Evolutionary conservation across 2,113 vertebrate genomes (phyloP), one percentile per base, ranked within the genome.

Genomic region (Ranitomeya imitator): DNA sequence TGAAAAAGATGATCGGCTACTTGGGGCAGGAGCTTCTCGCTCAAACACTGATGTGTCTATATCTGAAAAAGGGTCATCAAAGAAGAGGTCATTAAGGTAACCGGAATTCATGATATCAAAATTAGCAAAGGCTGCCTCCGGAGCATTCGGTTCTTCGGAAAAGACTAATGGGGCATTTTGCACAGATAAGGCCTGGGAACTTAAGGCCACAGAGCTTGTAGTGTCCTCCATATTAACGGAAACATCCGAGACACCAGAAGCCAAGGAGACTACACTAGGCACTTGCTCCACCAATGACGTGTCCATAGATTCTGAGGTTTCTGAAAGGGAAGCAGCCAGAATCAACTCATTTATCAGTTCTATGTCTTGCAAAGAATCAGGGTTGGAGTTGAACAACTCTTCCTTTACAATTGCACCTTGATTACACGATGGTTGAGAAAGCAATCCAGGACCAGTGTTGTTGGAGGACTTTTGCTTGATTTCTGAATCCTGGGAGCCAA

Each of bases 61-160:
- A 90, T 97, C 96, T 84, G 95, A 90, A 55, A 97, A 96, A 83
- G 96, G 92, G 79, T 96, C 95, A 79, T 96, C 95, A 31, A 95
- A 90, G 8, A 92, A 91, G 6, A 95, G 85, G 26, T 95, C 94
- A 0, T 92, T 91, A 21, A 95, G 90, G 89, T 94, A 95, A 63
- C 91, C 91, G 81, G 93, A 92, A 23, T 91, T 92, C 90, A 93
- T 91, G 15, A 88, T 91, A 81, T 95, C 95, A 31, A 94, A 89
- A 88, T 92, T 92, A 54, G 79, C 88, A 7, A 90, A 90, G 10
- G 84, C 54, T 0, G 90, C 57, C 18, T 93, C 91, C 0, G 76
- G 23, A 6, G 52, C 18, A 63, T 73, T 84, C 15, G 78, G 59
- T 7, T 23, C 79, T 11, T 78, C 57, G 26, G 55, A 14, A 11